A percentile compares a stretch with the other conserved stretches of the same genome.
phyloP scores from a whole-genome alignment of 2,113 vertebrate genomes.

The Nibea coibor region DNA sequence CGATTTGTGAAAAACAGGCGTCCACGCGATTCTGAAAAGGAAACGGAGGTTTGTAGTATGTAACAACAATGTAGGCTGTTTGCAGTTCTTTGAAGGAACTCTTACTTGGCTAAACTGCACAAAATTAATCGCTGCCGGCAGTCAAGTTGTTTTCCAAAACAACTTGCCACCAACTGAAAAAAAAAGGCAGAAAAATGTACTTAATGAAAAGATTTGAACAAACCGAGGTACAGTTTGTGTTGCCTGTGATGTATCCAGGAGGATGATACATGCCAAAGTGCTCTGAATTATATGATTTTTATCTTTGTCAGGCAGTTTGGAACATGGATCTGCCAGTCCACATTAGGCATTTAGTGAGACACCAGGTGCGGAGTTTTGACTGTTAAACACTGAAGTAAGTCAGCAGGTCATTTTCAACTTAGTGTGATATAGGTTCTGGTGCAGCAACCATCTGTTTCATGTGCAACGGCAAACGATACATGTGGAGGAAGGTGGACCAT shows the following conservation, averaged over 20 bases:
- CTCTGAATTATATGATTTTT: neutral
- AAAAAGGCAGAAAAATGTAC: neutral
- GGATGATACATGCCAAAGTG: neutral
- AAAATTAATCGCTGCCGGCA: neutral
- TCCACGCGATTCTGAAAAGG: neutral
- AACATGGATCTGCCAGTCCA: neutral
- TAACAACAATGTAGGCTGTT: neutral
- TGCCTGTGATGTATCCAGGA: neutral
- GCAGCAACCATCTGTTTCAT: too few species aligned
- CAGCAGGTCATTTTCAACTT: too few species aligned
- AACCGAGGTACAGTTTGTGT: neutral
- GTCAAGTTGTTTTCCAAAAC: slow-evolving; percentile 1
- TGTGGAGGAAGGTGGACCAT: too few species aligned
- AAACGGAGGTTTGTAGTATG: neutral
- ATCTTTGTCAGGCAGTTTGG: neutral
- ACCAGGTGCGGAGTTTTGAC: neutral
- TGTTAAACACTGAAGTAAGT: too few species aligned
- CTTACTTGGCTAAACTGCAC: neutral
- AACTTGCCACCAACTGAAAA: neutral
- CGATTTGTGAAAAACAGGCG: neutral
- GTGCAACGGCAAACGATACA: too few species aligned
- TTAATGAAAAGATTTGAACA: neutral
- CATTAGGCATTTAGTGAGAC: neutral
- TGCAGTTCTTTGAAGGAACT: neutral
- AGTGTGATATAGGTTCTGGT: too few species aligned